Evolutionary conservation across 1,140 invertebrate genomes (phyloP), one percentile per base, ranked within the genome.

Genomic region (Zaprionus capensis): DNA sequence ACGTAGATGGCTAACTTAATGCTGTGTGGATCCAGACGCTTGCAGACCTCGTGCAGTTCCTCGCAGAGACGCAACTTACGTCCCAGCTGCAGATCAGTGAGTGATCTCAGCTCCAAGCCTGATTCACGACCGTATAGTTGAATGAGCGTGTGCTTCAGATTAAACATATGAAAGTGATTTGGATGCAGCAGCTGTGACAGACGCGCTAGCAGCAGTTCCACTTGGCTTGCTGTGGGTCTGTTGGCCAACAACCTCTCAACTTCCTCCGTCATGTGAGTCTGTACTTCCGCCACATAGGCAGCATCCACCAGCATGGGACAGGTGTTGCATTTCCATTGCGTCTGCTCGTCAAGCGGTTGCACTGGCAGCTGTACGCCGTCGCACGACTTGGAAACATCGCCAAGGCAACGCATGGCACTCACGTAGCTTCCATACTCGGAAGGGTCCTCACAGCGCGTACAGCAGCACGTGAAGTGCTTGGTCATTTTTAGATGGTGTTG

Each of bases 391-490:
- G 94, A 93, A 3, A 93, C 87, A 66, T 93, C 92, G 3, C 95
- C 95, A 34, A 95, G 91, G 88, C 96, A 97, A 83, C 94, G 95
- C 79, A 97, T 93, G 6, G 96, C 95, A 80, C 96, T 96, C 26
- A 97, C 93, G 90, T 96, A 94, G 11, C 96, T 97, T 1, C 95
- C 95, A 7, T 97, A 83, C 92, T 98, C 97, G 0, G 96, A 96
- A 17, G 96, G 95, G 93, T 97, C 97, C 2, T 93, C 90, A 75
- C 97, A 98, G 75, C 97, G 94, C 38, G 93, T 72, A 91, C 97
- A 98, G 66, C 93, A 93, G 71, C 97, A 98, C 5, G 93, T 91
- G 78, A 98, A 98, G 85, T 97, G 97, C 93, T 98, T 98, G 0
- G 96, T 97, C 57, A 96, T 94, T 51, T 94, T 94, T 4, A 98